phyloP scores from a whole-genome alignment of 2,797 vertebrate species.

The Hyperoplus immaculatus region DNA sequence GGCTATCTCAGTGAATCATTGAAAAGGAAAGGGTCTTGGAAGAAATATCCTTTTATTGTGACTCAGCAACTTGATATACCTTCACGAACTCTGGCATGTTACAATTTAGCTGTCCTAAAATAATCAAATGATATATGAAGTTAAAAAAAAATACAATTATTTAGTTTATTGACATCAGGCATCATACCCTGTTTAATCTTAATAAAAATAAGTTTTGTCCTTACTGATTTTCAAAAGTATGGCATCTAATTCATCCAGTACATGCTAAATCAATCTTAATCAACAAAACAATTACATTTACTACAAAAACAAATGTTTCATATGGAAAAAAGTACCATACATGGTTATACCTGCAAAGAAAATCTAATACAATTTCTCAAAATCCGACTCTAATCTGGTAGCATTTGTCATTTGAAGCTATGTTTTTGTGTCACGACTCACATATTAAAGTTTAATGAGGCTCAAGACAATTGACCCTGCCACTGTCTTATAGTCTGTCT shows the following conservation, averaged over 20 bases:
- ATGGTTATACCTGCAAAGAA: not conserved
- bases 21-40: slow-evolving; percentile 54
- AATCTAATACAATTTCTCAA: slow-evolving; percentile 4
- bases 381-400: not conserved
- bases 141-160: not conserved
- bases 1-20: slow-evolving; percentile 32
- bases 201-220: not conserved
- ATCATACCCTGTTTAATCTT: not conserved
- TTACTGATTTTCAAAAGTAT: not conserved
- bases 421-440: not conserved
- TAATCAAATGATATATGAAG: not conserved
- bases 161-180: not conserved
- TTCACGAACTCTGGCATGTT: slow-evolving; percentile 11
- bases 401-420: slow-evolving; percentile 22
- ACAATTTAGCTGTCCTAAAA: not conserved
- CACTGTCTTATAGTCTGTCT: slow-evolving; percentile 8
- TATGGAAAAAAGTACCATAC: not conserved
- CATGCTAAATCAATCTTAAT: not conserved
- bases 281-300: not conserved
- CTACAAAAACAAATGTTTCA: not conserved
- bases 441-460: slow-evolving; percentile 13
- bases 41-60: slow-evolving; percentile 47
- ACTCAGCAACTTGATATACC: slow-evolving; percentile 25
- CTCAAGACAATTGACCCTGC: slow-evolving; percentile 17
- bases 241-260: not conserved